Conservation (phyloP, 2,113 vertebrate species). For the Rhinolophus sinicus region DNA sequence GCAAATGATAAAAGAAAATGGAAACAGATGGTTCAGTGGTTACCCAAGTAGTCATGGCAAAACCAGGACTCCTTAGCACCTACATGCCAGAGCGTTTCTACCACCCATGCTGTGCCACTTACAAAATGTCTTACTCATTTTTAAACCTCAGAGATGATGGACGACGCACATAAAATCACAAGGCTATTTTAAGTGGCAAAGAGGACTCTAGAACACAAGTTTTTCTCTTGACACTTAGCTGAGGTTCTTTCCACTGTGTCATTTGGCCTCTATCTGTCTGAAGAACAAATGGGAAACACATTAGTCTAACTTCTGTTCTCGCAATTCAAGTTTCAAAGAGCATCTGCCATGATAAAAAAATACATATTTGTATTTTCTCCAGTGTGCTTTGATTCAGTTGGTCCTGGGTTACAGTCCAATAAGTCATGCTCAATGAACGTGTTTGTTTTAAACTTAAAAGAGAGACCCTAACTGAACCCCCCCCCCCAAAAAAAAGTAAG, state of each 20-base stretch:
- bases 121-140: background rate
- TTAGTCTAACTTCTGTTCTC: conserved; percentile 64
- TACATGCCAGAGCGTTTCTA: background rate
- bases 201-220: background rate
- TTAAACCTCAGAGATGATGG: background rate
- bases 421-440: background rate
- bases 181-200: conserved; percentile 51
- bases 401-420: background rate
- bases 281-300: conserved; percentile 55
- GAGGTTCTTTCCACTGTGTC: conserved; percentile 47
- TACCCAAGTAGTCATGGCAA: background rate
- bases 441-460: conserved; percentile 31
- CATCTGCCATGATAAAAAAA: conserved; percentile 56
- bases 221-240: conserved; percentile 38
- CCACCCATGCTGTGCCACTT: background rate
- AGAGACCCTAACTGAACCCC: background rate
- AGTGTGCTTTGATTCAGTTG: background rate
- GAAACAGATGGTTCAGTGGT: background rate
- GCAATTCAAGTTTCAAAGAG: conserved; percentile 57
- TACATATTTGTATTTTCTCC: conserved; percentile 44
- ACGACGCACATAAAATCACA: background rate
- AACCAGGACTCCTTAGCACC: background rate
- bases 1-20: background rate
- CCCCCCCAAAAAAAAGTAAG: background rate
- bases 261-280: conserved; percentile 62